Evolutionary conservation across 2,797 vertebrate species (phyloP), one percentile per base, ranked within the genome.

Genomic region (Danio kyathit): DNA sequence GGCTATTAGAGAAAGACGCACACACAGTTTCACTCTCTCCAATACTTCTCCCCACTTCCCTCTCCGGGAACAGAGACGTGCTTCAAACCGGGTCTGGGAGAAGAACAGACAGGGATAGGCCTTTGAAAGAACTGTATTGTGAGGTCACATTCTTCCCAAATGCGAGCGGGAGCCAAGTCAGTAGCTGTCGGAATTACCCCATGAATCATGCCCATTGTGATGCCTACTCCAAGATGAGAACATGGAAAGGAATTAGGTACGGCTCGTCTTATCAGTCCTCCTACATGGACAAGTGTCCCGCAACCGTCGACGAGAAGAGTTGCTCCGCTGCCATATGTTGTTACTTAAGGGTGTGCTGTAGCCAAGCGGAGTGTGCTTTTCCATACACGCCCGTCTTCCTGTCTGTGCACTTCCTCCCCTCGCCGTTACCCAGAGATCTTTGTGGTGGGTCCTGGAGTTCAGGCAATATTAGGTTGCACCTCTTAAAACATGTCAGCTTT

Each of bases 341-440:
- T 93, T 96, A 96, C 95, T 96, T 94, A 93, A 95, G 90, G 85
- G 87, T 82, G 88, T 89, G 86, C 94, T 88, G 88, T 91, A 92
- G 94, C 93, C 92, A 92, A 94, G 93, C 90, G 74, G 89, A 87
- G 91, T 89, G 91, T 94, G 94, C 94, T 96, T 97, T 97, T 96
- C 96, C 96, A 95, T 94, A 94, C 95, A 96, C 96, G 91, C 96
- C 96, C 95, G 94, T 94, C 94, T 96, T 96, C 94, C 95, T 97
- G 96, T 95, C 94, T 94, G 89, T 96, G 91, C 90, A 95, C 94
- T 96, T 97, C 96, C 95, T 97, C 94, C 94, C 94, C 94, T 93
- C 73, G 94, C 94, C 89, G 95, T 95, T 96, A 96, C 94, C 93
- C 94, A 95, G 95, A 95, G 94, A 93, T 92, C 95, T 96, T 95